Conservation (phyloP, 2,113 vertebrate genomes). For the Pachycephala philippinensis region DNA sequence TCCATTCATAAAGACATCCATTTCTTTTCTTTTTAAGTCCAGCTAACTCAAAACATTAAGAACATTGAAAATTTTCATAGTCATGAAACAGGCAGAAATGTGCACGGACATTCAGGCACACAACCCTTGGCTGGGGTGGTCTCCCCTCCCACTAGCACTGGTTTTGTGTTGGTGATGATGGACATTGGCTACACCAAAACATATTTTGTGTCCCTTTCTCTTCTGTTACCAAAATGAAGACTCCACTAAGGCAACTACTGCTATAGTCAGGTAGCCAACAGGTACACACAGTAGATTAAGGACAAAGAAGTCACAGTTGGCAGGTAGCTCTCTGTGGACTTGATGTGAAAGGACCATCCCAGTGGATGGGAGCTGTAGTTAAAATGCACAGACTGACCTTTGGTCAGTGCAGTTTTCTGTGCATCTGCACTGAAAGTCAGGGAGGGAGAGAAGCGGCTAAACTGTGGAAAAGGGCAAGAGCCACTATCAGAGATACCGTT, state of each 20-base stretch:
- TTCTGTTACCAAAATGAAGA: background rate
- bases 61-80: background rate
- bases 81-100: background rate
- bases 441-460: background rate
- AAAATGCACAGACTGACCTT: background rate
- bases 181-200: background rate
- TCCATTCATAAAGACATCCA: background rate
- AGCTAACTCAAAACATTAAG: background rate
- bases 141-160: background rate
- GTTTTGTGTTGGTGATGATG: background rate
- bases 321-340: background rate
- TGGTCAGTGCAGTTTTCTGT: background rate
- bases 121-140: background rate
- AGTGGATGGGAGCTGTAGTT: accelerated
- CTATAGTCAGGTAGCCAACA: background rate
- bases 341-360: background rate
- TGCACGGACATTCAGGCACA: background rate
- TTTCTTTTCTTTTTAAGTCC: background rate
- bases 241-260: background rate
- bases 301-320: background rate
- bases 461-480: background rate
- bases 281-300: background rate
- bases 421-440: background rate
- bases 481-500: background rate
- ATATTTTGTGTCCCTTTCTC: background rate